Percentiles rank a stretch among this genome's conserved stretches.
phyloP scores from a whole-genome alignment of 2,797 vertebrate species.

The Acrossocheilus wenchowensis region DNA sequence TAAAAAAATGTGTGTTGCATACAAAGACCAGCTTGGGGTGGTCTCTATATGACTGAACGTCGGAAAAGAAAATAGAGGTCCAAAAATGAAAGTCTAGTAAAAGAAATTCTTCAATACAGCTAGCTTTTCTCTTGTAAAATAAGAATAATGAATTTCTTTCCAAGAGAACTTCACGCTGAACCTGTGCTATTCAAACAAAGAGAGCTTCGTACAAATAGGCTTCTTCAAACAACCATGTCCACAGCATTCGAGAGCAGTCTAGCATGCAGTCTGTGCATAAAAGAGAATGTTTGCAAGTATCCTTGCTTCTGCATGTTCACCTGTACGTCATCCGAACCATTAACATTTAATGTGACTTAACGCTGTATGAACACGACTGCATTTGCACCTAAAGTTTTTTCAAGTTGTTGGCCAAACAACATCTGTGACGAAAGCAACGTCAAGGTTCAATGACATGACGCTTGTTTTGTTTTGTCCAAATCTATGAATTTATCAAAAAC shows the following conservation, averaged over 20 bases:
- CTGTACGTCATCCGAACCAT: not conserved
- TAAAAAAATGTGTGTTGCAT: not conserved
- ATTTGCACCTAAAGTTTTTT: not conserved
- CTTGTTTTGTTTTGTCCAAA: not conserved
- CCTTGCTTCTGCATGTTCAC: conserved; percentile 37
- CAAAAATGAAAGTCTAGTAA: not conserved
- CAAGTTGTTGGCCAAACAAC: conserved; percentile 2
- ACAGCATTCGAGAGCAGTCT: conserved; percentile 37
- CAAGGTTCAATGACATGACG: not conserved
- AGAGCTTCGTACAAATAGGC: conserved; percentile 12
- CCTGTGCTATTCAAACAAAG: conserved; percentile 23
- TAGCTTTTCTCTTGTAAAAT: not conserved
- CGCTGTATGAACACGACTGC: conserved; percentile 15
- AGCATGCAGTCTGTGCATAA: conserved; percentile 40
- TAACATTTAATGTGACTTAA: conserved; percentile 29
- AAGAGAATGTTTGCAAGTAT: not conserved
- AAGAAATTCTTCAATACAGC: not conserved
- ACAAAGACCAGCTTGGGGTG: not conserved
- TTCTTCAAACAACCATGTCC: conserved; percentile 37
- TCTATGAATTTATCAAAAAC: not conserved
- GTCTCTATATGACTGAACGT: not conserved
- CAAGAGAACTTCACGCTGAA: conserved; percentile 19
- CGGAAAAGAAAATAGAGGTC: not conserved
- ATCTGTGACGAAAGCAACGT: not conserved
- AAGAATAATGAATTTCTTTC: conserved; percentile 15